phyloP scores from a whole-genome alignment of 2,888 invertebrate species.

The Lepidocyrtoides sp. region DNA sequence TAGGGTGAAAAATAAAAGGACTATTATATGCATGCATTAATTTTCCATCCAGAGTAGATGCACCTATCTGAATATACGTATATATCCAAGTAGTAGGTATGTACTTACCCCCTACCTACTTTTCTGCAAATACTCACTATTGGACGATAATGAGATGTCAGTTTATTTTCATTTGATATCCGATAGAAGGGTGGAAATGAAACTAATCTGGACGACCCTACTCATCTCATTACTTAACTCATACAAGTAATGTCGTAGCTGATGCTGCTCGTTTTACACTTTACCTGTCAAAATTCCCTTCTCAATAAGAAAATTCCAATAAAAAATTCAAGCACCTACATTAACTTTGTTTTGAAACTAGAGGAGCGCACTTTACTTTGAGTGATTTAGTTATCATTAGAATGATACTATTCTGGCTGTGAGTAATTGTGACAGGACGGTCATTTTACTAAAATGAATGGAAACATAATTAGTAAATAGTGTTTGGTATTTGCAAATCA shows the following conservation, averaged over 20 bases:
- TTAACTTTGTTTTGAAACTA: no score
- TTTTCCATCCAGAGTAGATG: neutral
- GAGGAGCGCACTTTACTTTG: no score
- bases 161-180: neutral
- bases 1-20: neutral
- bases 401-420: no score
- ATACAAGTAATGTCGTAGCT: neutral
- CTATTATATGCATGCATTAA: neutral
- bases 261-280: constrained; percentile 4
- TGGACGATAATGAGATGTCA: constrained; percentile 23
- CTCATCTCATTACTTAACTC: neutral
- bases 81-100: no score
- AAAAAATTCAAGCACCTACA: no score
- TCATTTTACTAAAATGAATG: no score
- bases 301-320: constrained; percentile 50
- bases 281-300: constrained; percentile 60
- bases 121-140: constrained; percentile 13
- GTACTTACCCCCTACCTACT: no score
- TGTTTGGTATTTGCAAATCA: neutral
- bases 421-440: no score
- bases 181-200: neutral
- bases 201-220: neutral
- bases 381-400: no score
- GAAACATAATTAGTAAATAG: neutral
- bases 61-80: no score